phyloP scores from a whole-genome alignment of 2,797 vertebrate species.

The Micrastur ruficollis region DNA sequence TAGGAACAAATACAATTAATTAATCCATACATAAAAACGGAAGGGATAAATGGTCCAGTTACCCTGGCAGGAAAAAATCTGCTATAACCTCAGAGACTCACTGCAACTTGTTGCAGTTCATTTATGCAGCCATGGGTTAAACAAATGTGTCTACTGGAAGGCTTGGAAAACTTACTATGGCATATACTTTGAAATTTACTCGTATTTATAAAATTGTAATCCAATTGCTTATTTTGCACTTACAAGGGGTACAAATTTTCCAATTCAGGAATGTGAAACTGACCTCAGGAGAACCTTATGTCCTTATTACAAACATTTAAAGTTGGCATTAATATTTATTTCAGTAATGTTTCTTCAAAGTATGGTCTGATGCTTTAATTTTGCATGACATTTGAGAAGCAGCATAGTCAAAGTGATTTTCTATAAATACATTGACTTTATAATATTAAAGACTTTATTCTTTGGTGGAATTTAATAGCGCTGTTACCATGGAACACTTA shows the following conservation, averaged over 20 bases:
- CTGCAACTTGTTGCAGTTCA: not conserved
- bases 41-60: not conserved
- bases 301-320: conserved; percentile 53
- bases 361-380: conserved; percentile 68
- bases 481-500: conserved; percentile 69
- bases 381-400: conserved; percentile 66
- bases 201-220: not conserved
- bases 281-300: conserved; percentile 16
- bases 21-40: conserved; percentile 16
- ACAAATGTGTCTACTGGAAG: not conserved
- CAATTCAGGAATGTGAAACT: not conserved
- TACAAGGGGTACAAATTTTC: not conserved
- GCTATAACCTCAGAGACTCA: not conserved
- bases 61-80: not conserved
- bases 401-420: conserved; percentile 58
- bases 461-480: conserved; percentile 71
- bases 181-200: not conserved
- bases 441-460: conserved; percentile 69
- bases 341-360: conserved; percentile 58
- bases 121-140: not conserved
- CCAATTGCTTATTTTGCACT: not conserved
- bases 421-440: conserved; percentile 56
- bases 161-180: not conserved
- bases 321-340: conserved; percentile 55
- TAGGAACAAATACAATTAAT: conserved; percentile 45